Evolutionary conservation across 2,888 invertebrate species (phyloP), one percentile per base, ranked within the genome.

Genomic region (Petrophora chlorosata): DNA sequence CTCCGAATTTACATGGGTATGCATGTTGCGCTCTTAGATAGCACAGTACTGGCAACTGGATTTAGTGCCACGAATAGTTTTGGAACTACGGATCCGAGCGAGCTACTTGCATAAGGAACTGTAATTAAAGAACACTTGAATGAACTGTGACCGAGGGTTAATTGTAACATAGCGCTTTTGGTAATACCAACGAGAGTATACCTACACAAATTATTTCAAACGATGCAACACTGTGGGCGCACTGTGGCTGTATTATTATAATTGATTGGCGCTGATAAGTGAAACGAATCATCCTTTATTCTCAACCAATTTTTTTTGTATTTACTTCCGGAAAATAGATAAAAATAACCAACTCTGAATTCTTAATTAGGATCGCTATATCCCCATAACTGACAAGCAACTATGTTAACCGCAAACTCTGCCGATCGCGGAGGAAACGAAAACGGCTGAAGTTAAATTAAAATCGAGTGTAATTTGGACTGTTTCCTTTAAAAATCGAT

Each of bases 1-100:
- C 72, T 77, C 62, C 71, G 76, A 84, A 85, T 88, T 87, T 86
- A 86, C 87, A 87, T 84, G 82, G 82, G 81, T 83, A 84, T 85
- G 85, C 83, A 85, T 85, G 83, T 82, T 79, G 83, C 79, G 73
- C 78, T 77, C 73, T 66, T 67, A 79, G 78, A 78, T 81, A 79
- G 69, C 68, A 63, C 65, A 70, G 77, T 79, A 76, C 76, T 73
- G 68, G 70, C 70, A 71, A 69, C 67, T 73, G 76, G 80, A 85
- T 88, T 87, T 86, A 88, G 77, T 79, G 73, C 76, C 73, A 61
- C 70, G 70, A 85, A 88, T 88, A 85, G 87, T 88, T 87, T 79
- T 59, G 53, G 60, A 82, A 83, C 76, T 78, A 69, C 68, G 65
- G 65, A 64, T 65, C 67, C 62, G 60, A 66, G 60, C 61, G 64